Evolutionary conservation across 64 coral and sea anemone genomes (phyloP).

Genomic region (Catalaphyllia jardinei): DNA sequence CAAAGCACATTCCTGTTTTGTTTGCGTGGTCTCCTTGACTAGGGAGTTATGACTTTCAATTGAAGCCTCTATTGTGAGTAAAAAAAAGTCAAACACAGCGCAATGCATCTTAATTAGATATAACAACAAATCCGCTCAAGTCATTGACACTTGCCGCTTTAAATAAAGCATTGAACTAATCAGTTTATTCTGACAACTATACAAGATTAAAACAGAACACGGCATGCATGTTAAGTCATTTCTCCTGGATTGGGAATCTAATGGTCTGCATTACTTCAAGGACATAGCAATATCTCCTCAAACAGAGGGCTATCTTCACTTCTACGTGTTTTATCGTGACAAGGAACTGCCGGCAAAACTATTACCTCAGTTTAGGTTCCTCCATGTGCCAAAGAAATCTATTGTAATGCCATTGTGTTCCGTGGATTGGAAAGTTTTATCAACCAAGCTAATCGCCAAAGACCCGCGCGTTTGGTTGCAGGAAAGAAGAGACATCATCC

Average conservation of each 20-base stretch:
- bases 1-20: background rate
- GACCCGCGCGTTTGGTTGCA: conserved; percentile 31
- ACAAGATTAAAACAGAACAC: background rate
- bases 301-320: conserved; percentile 62
- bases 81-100: background rate
- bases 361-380: conserved; percentile 71
- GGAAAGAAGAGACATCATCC: conserved; percentile 69
- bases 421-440: conserved; percentile 68
- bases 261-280: conserved; percentile 66
- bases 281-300: conserved; percentile 67
- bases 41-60: conserved; percentile 13
- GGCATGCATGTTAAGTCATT: conserved; percentile 37
- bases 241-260: conserved; percentile 82
- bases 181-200: background rate
- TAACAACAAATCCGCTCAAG: background rate
- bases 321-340: conserved; percentile 72
- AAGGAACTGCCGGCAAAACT: conserved; percentile 80
- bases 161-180: background rate
- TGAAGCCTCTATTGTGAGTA: conserved; percentile 1
- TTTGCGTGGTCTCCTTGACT: background rate
- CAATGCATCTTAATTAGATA: conserved; percentile 3
- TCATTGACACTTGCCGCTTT: background rate
- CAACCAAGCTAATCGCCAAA: conserved; percentile 12
- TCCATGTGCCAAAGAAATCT: conserved; percentile 64
- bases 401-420: conserved; percentile 36